A percentile compares a stretch with the other conserved stretches of the same genome.
Conservation (phyloP, 2,888 invertebrate species). For the Andrena dorsata region DNA sequence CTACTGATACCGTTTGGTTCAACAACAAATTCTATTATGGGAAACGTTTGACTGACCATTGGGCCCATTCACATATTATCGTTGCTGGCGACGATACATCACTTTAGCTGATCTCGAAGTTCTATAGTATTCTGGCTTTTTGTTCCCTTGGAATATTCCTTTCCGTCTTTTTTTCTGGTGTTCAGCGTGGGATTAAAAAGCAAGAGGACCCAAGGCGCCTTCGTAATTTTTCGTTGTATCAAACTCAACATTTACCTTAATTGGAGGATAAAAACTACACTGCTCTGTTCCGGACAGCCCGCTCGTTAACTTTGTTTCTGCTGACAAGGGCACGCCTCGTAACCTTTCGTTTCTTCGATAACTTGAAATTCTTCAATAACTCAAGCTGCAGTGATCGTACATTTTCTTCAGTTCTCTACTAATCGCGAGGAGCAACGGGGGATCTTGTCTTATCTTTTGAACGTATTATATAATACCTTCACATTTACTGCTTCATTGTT, state of each 20-base stretch:
- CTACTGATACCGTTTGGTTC: slow-evolving; percentile 62
- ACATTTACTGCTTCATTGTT: neutral
- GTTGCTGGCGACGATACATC: slow-evolving; percentile 45
- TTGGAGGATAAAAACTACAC: neutral
- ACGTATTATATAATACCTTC: neutral
- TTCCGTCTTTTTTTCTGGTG: neutral
- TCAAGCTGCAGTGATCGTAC: neutral
- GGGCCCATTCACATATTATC: neutral
- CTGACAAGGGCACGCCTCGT: neutral
- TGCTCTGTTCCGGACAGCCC: neutral
- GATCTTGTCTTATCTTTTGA: neutral
- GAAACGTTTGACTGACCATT: neutral
- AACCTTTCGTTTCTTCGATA: neutral
- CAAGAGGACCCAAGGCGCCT: neutral
- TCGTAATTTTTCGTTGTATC: neutral
- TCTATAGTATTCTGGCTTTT: neutral
- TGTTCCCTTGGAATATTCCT: neutral
- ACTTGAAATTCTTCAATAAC: neutral
- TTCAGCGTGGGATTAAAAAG: neutral
- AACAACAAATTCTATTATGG: too few species aligned
- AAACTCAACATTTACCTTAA: neutral
- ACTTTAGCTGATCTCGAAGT: slow-evolving; percentile 20
- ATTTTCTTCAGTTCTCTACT: neutral
- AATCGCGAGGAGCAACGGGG: slow-evolving; percentile 8
- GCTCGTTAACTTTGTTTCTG: neutral